Evolutionary conservation across 1,140 invertebrate genomes (phyloP), one percentile per base, ranked within the genome.

Genomic region (Halotydeus destructor): DNA sequence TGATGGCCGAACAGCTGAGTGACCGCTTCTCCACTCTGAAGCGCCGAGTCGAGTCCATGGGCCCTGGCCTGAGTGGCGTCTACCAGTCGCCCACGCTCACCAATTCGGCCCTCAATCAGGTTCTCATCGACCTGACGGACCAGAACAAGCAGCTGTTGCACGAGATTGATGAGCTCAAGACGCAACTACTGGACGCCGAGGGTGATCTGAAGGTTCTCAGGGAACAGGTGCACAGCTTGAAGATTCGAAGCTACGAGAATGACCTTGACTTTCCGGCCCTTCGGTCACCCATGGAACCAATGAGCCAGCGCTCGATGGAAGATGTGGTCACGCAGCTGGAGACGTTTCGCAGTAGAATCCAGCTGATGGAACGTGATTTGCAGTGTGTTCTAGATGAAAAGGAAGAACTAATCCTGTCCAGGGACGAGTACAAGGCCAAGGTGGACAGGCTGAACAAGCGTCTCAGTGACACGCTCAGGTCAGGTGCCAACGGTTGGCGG

Each of bases 341-440:
- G 31, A 38, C 25, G 14, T 46, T 35, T 21, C 43, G 44, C 27
- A 34, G 35, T 14, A 45, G 37, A 24, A 27, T 37, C 18, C 4
- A 21, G 41, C 72, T 77, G 57, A 56, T 79, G 24, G 69, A 75
- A 58, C 55, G 69, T 22, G 79, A 86, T 61, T 62, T 84, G 16
- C 71, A 78, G 50, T 55, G 59, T 32, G 68, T 82, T 18, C 57
- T 85, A 26, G 81, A 85, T 64, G 80, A 85, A 55, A 83, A 84
- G 57, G 78, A 83, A 53, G 82, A 85, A 51, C 55, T 81, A 16
- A 69, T 76, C 18, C 73, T 68, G 11, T 78, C 84, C 55, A 62
- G 78, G 45, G 78, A 84, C 60, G 75, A 74, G n/a, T 81, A 79
- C 50, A 77, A 77, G 55, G 77, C 69, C 48, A 85, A 86, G 60